These are phyloP conservation scores for Muscina levida DNA, from an alignment of 2,888 invertebrate genomes.

Conservation along the genomic window DNA sequence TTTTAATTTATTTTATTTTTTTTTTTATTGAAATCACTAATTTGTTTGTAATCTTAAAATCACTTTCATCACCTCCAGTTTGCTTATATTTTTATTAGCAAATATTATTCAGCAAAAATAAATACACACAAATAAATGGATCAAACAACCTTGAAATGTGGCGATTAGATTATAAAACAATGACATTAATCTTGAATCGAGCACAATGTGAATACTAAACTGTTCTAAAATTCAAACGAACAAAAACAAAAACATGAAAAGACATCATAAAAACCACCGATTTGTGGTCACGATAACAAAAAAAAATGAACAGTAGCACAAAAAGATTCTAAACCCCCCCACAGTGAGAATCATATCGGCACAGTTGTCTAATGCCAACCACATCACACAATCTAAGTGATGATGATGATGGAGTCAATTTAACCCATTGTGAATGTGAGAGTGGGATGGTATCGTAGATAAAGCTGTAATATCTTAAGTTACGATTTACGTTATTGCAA, in stretches of 20 bases:
- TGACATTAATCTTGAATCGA: constrained; percentile 53
- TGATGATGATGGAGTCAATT: background rate
- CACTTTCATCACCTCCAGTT: constrained; percentile 24
- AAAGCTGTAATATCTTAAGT: no score
- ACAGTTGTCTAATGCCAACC: constrained; percentile 10
- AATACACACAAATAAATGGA: no score
- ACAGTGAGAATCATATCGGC: constrained; percentile 1
- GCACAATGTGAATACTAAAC: constrained; percentile 47
- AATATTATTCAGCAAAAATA: no score
- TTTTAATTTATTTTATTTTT: no score
- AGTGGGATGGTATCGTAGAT: no score
- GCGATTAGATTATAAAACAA: constrained; percentile 34
- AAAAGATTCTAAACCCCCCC: background rate
- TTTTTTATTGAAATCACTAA: no score
- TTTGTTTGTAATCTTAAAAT: no score
- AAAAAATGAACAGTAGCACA: background rate
- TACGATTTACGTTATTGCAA: no score
- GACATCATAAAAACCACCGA: background rate
- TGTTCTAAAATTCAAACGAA: background rate
- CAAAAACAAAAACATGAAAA: background rate
- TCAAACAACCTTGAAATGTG: constrained; percentile 45
- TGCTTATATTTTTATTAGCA: background rate
- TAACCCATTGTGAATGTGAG: background rate
- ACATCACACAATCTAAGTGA: background rate
- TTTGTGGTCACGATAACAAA: constrained; percentile 7